These are phyloP conservation scores for Falcaria lacertinaria DNA, from an alignment of 2,888 invertebrate species.

Conservation along the genomic window DNA sequence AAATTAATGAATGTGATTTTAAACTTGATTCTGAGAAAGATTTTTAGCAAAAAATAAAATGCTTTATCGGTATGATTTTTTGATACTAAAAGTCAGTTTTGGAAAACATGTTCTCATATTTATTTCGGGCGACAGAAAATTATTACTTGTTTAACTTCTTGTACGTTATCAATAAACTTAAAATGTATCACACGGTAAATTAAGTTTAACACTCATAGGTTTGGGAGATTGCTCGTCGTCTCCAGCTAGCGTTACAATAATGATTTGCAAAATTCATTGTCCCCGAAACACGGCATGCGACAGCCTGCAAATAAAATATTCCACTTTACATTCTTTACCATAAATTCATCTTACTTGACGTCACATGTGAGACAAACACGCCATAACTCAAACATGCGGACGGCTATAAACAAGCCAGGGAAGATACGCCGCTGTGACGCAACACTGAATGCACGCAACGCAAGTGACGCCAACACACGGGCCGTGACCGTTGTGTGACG, in stretches of 20 bases:
- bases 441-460: constrained; percentile 36
- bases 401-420: constrained; percentile 45
- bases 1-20: background rate
- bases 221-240: too few species aligned
- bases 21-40: background rate
- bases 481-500: constrained; percentile 52
- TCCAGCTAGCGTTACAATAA: too few species aligned
- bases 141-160: too few species aligned
- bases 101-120: too few species aligned
- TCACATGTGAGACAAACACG: constrained; percentile 42
- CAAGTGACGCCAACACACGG: constrained; percentile 56
- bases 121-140: too few species aligned
- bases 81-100: too few species aligned
- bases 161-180: too few species aligned
- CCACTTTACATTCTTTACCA: constrained; percentile 26
- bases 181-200: too few species aligned
- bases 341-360: constrained; percentile 48
- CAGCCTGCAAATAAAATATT: constrained; percentile 28
- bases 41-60: too few species aligned
- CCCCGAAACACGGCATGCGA: constrained; percentile 23
- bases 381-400: constrained; percentile 57
- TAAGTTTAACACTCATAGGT: too few species aligned
- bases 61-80: too few species aligned
- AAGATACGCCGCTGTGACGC: constrained; percentile 41
- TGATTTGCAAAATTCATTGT: constrained; percentile 9